Base-by-base conservation (phyloP, 2,888 invertebrate genomes). In the Pyrocoelia pectoralis region DNA sequence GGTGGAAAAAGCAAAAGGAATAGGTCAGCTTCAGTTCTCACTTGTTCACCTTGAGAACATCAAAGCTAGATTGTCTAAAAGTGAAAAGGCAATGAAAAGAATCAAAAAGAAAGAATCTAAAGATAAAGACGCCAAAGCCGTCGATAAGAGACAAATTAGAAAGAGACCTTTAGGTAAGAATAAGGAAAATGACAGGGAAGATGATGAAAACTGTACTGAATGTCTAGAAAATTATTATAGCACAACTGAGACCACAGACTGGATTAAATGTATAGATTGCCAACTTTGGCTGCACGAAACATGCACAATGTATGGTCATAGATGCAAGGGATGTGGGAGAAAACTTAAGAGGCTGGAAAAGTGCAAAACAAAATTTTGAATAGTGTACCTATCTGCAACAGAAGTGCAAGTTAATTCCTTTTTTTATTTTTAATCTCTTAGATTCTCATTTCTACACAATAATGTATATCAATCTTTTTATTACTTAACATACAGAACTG, bases 321-420 rank as follows among this genome's bases (percentile, higher is more conserved):
- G 38, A n/a, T 38, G 38, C 12, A 12, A 12, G 2, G 38, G 38
- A 38, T n/a, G 12, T 38, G 38, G 38, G 38, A 38, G n/a, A 12
- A 38, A 38, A 2, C 10, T 41, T 12, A 41, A 41, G 13, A 41
- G 14, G 41, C 41, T 14, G 41, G 41, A 14, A 41, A 41, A 6
- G 41, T 41, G 41, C 41, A 41, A 41, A 41, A 41, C 41, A 41
- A 41, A 41, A 41, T 41, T 41, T 41, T 41, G 13, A 41, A 14
- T 41, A 41, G 41, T 41, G 41, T 41, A 8, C 41, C n/a, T n/a
- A n/a, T n/a, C 2, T 41, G 41, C 14, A 14, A 41, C 14, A 41
- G 41, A 14, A 41, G 41, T 41, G 41, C 41, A 41, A 41, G 8
- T 41, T n/a, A n/a, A n/a, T n/a, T n/a, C n/a, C n/a, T n/a, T n/a